Evolutionary conservation across 2,888 invertebrate genomes (phyloP).

Genomic region (Mactromeris polynyma): DNA sequence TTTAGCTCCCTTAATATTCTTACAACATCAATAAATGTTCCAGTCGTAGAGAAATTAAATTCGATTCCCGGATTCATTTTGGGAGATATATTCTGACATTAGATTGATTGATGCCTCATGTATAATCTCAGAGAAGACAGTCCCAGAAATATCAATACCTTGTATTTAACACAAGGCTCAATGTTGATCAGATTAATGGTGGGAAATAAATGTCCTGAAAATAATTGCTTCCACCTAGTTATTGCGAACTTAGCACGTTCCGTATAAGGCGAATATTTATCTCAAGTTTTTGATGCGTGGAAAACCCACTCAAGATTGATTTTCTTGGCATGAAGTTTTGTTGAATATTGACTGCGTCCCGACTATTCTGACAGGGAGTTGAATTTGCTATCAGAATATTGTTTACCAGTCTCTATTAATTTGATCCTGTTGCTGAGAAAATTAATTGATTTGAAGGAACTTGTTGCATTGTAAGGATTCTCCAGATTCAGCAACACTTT

Average conservation of each 20-base stretch:
- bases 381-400: not conserved
- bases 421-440: not conserved
- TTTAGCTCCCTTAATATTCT: not conserved
- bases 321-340: conserved; percentile 13
- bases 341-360: conserved; percentile 5
- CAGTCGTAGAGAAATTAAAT: not conserved
- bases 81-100: conserved; percentile 5
- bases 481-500: not conserved
- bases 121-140: not conserved
- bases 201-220: conserved; percentile 39
- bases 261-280: conserved; percentile 30
- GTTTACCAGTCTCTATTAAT: conserved; percentile 8
- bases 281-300: not conserved
- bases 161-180: conserved; percentile 19
- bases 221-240: conserved; percentile 50
- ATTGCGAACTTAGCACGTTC: conserved; percentile 27
- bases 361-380: not conserved
- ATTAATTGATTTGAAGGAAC: not conserved
- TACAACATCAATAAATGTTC: not conserved
- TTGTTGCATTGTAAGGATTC: not conserved
- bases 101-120: not conserved
- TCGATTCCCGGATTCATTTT: not conserved
- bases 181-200: conserved; percentile 39
- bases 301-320: conserved; percentile 14
- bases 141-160: conserved; percentile 33